Base-by-base conservation (phyloP, 1,140 invertebrate genomes). In the Neuroterus valhalla region DNA sequence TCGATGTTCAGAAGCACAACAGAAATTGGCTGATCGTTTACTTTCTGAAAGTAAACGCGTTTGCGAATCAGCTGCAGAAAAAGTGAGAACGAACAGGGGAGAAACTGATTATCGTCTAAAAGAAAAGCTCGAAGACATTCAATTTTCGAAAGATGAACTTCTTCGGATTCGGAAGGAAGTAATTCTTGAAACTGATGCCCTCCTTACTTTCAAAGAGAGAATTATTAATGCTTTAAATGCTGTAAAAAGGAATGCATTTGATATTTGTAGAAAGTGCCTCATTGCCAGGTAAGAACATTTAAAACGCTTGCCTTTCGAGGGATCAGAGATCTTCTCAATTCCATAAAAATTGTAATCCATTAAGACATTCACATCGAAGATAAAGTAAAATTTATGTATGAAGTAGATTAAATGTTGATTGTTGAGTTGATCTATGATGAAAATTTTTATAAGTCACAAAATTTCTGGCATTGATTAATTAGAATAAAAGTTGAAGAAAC, bases 41-140 rank as follows among this genome's bases (percentile, higher is more conserved):
- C 84, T 95, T 14, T 90, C 90, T 50, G 93, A 95, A 84, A 92
- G 92, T 11, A 89, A 93, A 71, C 89, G 93, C 42, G 83, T 94
- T 15, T 91, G 93, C 21, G 92, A 94, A 50, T 91, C 93, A 81
- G 92, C 93, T 0, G 89, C 91, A 15, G 94, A 96, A 83, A 90
- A 90, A 42, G 92, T 93, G 1, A 88, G 91, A 68, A 87, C 89
- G 42, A 94, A 95, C 87, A 94, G 95, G 86, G 90, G 93, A 5
- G 94, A 95, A 72, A 92, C 93, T 5, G 94, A 96, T 82, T 91
- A 94, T 82, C 92, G 92, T 31, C 86, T 96, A 2, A 92, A 95
- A 82, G 95, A 97, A 88, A 93, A 96, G 81, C 91, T 97, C 12
- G 92, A 94, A 70, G 95, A 97, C 81, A 93, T 98, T 44, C 93